A percentile compares a stretch with the other conserved stretches of the same genome.
These are phyloP conservation scores for Hippocampus kuda DNA, from an alignment of 2,797 vertebrate genomes.

Conservation along the genomic window DNA sequence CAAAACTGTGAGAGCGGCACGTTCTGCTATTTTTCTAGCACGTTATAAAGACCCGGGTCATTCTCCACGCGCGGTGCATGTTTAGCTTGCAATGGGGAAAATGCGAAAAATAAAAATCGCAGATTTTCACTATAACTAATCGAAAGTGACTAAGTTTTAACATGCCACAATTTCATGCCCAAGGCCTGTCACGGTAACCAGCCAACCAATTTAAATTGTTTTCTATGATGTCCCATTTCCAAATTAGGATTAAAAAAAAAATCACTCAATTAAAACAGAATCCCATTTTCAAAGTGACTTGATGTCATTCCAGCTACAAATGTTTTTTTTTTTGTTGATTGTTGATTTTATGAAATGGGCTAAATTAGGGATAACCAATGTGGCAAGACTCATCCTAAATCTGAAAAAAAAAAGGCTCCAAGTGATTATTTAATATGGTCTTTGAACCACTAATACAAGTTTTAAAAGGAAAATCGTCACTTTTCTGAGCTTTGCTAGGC, in stretches of 20 bases:
- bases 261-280: constrained; percentile 77
- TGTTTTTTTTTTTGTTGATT: constrained; percentile 34
- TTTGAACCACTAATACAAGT: neutral
- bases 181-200: constrained; percentile 63
- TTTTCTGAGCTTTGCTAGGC: neutral
- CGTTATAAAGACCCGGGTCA: neutral
- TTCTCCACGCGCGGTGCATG: neutral
- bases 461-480: neutral
- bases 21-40: constrained; percentile 37
- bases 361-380: constrained; percentile 77
- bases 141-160: constrained; percentile 38
- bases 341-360: constrained; percentile 39
- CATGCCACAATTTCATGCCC: constrained; percentile 43
- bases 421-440: neutral
- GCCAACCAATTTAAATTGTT: constrained; percentile 61
- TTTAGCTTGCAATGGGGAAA: neutral
- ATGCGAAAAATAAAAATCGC: constrained; percentile 14
- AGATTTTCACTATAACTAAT: constrained; percentile 24
- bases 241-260: constrained; percentile 79
- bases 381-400: constrained; percentile 32
- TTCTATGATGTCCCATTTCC: constrained; percentile 82
- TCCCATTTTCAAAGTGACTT: constrained; percentile 60
- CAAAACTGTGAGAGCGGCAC: constrained; percentile 20
- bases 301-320: constrained; percentile 18
- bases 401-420: neutral